phyloP scores from a whole-genome alignment of 64 coral and sea anemone genomes.

The Astreopora myriophthalma region DNA sequence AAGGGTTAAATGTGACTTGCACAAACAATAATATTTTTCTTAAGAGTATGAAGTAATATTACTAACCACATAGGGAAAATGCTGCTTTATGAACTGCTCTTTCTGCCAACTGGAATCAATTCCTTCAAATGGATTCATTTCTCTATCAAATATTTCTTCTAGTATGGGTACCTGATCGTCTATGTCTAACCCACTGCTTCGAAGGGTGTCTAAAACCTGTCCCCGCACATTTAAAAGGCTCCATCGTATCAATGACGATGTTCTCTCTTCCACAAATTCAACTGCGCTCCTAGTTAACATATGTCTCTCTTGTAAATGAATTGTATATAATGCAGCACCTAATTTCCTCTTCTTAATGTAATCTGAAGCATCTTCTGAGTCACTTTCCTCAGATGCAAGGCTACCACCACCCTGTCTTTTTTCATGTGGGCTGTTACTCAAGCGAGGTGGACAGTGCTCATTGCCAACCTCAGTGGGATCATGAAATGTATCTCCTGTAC shows the following conservation, averaged over 20 bases:
- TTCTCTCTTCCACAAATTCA: not conserved
- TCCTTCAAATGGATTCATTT: not conserved
- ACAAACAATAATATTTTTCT: no score
- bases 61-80: conserved; percentile 2
- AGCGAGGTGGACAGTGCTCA: not conserved
- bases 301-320: not conserved
- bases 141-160: conserved; percentile 3
- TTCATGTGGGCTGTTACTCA: not conserved
- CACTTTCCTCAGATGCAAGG: not conserved
- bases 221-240: not conserved
- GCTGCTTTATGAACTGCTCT: not conserved
- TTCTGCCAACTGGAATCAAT: not conserved
- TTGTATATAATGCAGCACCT: not conserved
- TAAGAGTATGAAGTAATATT: not conserved
- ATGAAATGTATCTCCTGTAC: not conserved
- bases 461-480: not conserved
- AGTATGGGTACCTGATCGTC: not conserved
- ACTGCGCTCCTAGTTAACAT: not conserved
- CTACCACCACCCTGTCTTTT: not conserved
- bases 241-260: not conserved
- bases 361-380: not conserved
- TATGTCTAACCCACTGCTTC: not conserved
- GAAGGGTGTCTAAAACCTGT: not conserved
- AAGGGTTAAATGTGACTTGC: no score
- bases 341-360: not conserved